Base-by-base conservation (phyloP, 2,797 vertebrate species). In the Dermochelys coriacea region DNA sequence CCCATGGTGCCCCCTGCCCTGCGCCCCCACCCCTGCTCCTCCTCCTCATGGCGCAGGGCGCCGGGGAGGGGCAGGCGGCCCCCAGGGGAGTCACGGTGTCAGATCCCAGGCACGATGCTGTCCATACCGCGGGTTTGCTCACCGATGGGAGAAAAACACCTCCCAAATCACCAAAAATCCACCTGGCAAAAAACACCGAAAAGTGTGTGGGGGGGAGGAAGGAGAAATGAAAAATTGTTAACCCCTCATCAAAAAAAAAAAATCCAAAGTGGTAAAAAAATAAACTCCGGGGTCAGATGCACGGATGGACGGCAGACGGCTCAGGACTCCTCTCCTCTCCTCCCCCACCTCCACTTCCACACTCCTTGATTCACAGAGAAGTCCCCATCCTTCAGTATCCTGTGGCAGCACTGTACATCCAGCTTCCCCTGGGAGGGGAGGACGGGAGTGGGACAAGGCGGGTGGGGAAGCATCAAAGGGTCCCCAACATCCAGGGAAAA, bases 21-120 rank as follows among this genome's bases (percentile, higher is more conserved):
- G 52, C 49, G 34, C 49, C 98, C 98, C 93, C 98, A 98, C 85
- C 97, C 97, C 96, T 97, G 98, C 18, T 98, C 95, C 96, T 98
- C 98, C 96, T 98, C 98, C 98, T 98, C 98, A 31, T 98, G 84
- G 90, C 92, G 55, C 86, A 79, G 18, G 84, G 87, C 54, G 59
- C 27, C 29, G 64, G 29, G 41, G 83, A 51, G 81, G 59, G 82
- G 95, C 96, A 85, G 71, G 95, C 16, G 47, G 49, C 47, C 21
- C 93, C 94, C 55, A 95, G 93, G 93, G 94, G 94, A 96, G 96
- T 96, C n/a, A 96, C 95, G 92, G 93, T 94, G 94, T 96, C 91
- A 97, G 92, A 97, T 94, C 94, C 96, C 94, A 96, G 96, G 91
- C 87, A 79, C 82, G 93, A 92, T 91, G 94, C 93, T 15, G 93